Evolutionary conservation across 2,888 invertebrate genomes (phyloP).

Genomic region (Caenorhabditis sp.): DNA sequence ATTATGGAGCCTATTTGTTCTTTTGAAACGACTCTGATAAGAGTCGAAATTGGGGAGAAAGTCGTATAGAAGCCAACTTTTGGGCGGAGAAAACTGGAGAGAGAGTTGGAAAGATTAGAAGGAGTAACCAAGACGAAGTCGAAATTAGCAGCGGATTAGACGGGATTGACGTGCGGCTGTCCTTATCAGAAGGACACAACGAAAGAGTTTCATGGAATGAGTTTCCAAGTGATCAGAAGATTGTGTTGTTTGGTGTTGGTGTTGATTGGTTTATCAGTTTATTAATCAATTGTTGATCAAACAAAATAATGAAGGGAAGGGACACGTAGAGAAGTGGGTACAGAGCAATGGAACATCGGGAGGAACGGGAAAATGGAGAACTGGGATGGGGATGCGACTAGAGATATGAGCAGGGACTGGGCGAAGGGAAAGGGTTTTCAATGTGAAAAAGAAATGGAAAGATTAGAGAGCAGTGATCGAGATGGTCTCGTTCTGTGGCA

Average conservation of each 20-base stretch:
- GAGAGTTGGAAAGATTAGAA: no score
- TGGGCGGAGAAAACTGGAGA: conserved; percentile 5
- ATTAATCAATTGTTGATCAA: no score
- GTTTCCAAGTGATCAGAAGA: no score
- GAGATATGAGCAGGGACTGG: conserved; percentile 38
- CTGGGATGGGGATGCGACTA: conserved; percentile 19
- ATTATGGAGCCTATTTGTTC: conserved; percentile 36
- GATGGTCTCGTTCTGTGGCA: conserved; percentile 49
- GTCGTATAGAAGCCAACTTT: conserved; percentile 39
- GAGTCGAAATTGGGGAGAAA: conserved; percentile 7
- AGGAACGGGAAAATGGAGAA: conserved; percentile 20
- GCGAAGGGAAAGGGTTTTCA: conserved; percentile 7
- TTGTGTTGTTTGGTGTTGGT: no score
- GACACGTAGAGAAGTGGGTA: conserved; percentile 32
- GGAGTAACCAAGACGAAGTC: not conserved
- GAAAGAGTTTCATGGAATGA: not conserved
- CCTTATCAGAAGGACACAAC: not conserved
- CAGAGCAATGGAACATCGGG: conserved; percentile 6
- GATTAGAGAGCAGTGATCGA: conserved; percentile 62
- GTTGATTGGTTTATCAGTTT: not conserved
- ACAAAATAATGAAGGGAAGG: not conserved
- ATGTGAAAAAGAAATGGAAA: conserved; percentile 27
- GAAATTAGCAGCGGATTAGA: conserved; percentile 10
- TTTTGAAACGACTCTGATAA: conserved; percentile 24
- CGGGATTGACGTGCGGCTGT: not conserved